phyloP scores from a whole-genome alignment of 2,888 invertebrate species.

The Heteromyza rotundicornis region DNA sequence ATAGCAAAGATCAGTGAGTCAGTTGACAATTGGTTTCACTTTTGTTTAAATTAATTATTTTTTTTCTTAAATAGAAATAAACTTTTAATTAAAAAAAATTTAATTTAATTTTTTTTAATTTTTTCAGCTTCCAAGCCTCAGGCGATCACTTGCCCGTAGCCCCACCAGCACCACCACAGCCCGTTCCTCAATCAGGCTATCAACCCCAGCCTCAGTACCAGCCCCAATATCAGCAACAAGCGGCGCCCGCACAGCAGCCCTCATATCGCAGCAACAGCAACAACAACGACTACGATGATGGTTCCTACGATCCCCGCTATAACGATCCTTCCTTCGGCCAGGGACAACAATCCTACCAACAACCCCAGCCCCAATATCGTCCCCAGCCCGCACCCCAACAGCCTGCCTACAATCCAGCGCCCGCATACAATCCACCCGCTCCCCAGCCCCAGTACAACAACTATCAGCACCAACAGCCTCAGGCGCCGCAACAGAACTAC shows the following conservation, averaged over 20 bases:
- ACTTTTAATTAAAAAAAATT: too few relatives aligned
- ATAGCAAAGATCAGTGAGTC: too few relatives aligned
- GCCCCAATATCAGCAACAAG: slow-evolving; percentile 59
- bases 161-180: slow-evolving; percentile 65
- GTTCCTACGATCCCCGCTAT: slow-evolving; percentile 61
- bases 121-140: slow-evolving; percentile 71
- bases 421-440: slow-evolving; percentile 63
- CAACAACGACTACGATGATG: slow-evolving; percentile 59
- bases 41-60: too few relatives aligned
- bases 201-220: slow-evolving; percentile 64
- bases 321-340: slow-evolving; percentile 58
- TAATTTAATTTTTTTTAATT: too few relatives aligned
- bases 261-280: slow-evolving; percentile 53
- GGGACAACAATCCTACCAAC: slow-evolving; percentile 56
- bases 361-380: slow-evolving; percentile 55
- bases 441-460: slow-evolving; percentile 60
- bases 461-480: slow-evolving; percentile 43
- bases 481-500: slow-evolving; percentile 58
- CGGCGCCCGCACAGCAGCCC: slow-evolving; percentile 63
- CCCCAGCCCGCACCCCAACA: slow-evolving; percentile 49
- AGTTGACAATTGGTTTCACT: too few relatives aligned
- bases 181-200: slow-evolving; percentile 66
- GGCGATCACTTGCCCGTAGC: slow-evolving; percentile 82
- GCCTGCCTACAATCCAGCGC: slow-evolving; percentile 54
- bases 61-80: too few relatives aligned